phyloP scores from a whole-genome alignment of 2,797 vertebrate species.

The Tarsius wallacei region DNA sequence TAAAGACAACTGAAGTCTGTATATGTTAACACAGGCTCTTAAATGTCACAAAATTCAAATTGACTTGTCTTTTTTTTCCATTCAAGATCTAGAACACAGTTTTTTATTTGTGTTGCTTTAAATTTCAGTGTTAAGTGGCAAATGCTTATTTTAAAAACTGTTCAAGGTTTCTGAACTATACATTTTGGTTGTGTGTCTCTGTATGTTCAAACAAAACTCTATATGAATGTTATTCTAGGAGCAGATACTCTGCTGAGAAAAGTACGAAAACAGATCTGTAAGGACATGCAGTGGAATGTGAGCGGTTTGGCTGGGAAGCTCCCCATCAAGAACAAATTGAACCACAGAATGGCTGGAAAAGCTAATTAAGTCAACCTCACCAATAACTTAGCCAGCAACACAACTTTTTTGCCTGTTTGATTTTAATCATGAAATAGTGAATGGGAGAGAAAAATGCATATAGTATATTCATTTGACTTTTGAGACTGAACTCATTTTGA shows the following conservation, averaged over 20 bases:
- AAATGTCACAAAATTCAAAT: slow-evolving; percentile 42
- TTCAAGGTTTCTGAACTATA: slow-evolving; percentile 37
- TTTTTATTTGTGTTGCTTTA: slow-evolving; percentile 37
- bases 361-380: slow-evolving; percentile 72
- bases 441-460: neutral
- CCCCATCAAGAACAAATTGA: slow-evolving; percentile 73
- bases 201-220: slow-evolving; percentile 70
- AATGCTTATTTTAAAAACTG: slow-evolving; percentile 32
- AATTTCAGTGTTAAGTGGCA: slow-evolving; percentile 37
- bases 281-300: slow-evolving; percentile 77
- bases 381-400: slow-evolving; percentile 45
- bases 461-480: slow-evolving; percentile 51
- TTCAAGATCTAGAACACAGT: neutral
- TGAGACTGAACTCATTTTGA: slow-evolving; percentile 69
- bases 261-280: slow-evolving; percentile 80
- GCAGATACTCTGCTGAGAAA: slow-evolving; percentile 76
- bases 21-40: neutral
- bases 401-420: slow-evolving; percentile 74
- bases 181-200: slow-evolving; percentile 1
- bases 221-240: slow-evolving; percentile 44
- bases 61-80: neutral
- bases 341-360: slow-evolving; percentile 80
- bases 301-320: slow-evolving; percentile 72
- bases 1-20: neutral
- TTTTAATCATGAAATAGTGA: slow-evolving; percentile 72